phyloP scores from a whole-genome alignment of 2,113 vertebrate genomes.

The Pimephales promelas region DNA sequence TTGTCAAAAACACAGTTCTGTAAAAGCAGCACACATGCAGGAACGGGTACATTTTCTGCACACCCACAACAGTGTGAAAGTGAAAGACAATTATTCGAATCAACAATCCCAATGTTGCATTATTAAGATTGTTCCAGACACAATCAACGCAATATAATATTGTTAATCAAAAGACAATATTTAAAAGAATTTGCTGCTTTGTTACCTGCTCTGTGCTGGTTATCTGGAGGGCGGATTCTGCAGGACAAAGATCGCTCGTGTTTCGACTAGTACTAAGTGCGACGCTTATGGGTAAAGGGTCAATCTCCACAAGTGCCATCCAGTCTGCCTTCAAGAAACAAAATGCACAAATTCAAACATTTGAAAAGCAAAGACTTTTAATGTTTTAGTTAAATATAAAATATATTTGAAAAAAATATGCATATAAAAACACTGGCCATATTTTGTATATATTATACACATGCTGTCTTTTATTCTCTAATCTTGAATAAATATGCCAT shows the following conservation, averaged over 20 bases:
- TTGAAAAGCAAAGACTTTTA: background rate
- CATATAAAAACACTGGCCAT: background rate
- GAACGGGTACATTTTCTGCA: background rate
- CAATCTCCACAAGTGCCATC: background rate
- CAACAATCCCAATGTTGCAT: background rate
- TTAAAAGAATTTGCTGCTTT: background rate
- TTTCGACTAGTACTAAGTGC: background rate
- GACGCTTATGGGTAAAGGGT: slow-evolving; percentile 5
- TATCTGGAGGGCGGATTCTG: background rate
- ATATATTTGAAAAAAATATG: background rate
- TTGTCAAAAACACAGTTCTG: background rate
- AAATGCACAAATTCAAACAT: background rate
- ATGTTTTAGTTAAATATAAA: background rate
- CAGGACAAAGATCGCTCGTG: background rate
- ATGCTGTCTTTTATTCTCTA: background rate
- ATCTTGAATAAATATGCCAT: background rate
- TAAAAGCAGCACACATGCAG: background rate
- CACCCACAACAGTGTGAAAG: background rate
- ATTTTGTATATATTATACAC: background rate
- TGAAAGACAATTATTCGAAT: background rate
- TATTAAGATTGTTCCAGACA: background rate
- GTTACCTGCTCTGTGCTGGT: slow-evolving; percentile 19
- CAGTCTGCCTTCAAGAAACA: background rate
- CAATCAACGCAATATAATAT: background rate
- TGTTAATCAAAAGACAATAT: background rate